Conservation (phyloP, 2,797 vertebrate genomes). For the Gobionotothen gibberifrons region DNA sequence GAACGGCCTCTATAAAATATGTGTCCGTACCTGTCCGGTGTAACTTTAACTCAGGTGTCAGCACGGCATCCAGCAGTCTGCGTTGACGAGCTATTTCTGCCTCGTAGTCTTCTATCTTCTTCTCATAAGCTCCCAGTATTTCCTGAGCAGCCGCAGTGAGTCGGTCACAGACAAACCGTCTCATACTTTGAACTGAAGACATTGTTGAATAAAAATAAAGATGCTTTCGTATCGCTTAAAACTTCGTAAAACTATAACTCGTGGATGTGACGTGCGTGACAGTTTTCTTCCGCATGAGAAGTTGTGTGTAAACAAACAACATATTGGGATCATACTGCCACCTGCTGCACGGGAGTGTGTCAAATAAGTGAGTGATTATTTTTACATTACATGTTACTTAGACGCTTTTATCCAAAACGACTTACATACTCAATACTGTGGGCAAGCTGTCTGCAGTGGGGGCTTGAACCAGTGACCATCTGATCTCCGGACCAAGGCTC, state of each 20-base stretch:
- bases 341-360: slow-evolving; percentile 6
- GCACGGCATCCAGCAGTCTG: slow-evolving; percentile 46
- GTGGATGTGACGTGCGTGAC: background rate
- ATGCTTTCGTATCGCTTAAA: background rate
- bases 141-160: slow-evolving; percentile 68
- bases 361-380: too few species aligned
- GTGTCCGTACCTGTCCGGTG: slow-evolving; percentile 43
- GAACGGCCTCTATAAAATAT: rapidly evolving
- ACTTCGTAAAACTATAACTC: background rate
- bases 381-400: too few species aligned
- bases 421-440: too few species aligned
- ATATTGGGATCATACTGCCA: background rate
- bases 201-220: background rate
- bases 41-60: slow-evolving; percentile 42
- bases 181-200: slow-evolving; percentile 53
- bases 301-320: background rate
- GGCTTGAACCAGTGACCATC: too few species aligned
- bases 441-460: too few species aligned
- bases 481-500: too few species aligned
- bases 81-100: slow-evolving; percentile 61
- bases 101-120: slow-evolving; percentile 50
- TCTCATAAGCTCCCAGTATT: slow-evolving; percentile 67
- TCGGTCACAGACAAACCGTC: slow-evolving; percentile 67
- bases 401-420: too few species aligned
- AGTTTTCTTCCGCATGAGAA: slow-evolving; percentile 39